Base-by-base conservation (phyloP, 2,113 vertebrate genomes). In the Misgurnus anguillicaudatus region DNA sequence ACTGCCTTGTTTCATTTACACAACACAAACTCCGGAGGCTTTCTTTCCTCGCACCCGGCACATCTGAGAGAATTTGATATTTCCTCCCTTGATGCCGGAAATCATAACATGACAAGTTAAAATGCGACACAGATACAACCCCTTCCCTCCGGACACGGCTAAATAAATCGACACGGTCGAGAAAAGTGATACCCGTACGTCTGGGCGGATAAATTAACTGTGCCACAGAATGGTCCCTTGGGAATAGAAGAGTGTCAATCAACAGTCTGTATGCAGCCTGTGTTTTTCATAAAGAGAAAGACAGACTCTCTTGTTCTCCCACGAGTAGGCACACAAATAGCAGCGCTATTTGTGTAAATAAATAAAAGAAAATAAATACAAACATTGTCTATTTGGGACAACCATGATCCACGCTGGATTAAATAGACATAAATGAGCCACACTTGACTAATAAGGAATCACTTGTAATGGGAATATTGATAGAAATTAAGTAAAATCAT, bases 171-270 rank as follows among this genome's bases (percentile, higher is more conserved):
- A 79, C 21, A 38, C 4, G 53, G 51, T 31, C 19, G 14, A n/a
- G 60, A 55, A 58, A 62, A 70, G 14, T 55, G 58, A 78, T 70
- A 64, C 48, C 48, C 4, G n/a, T 47, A 53, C 60, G 24, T 31
- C n/a, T 17, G 51, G 60, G 41, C 60, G 76, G 42, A 55, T 60
- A 79, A 61, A 67, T 78, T 64, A 78, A 74, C 75, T 63, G 4
- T 58, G 69, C 64, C 62, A 69, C 61, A 78, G 70, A 84, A 66
- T 4, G 3, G 14, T 51, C 83, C 53, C 41, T 0, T 64, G 83
- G 79, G 83, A 81, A 48, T 10, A 0, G 36, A 61, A 76, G 51
- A 19, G 66, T 84, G 82, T 62, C 82, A 80, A 57, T 80, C 78
- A 74, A 36, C 65, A 61, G 38, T 38, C 21, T 67, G 31, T 31